Base-by-base conservation (phyloP, 2,797 vertebrate genomes). In the Onychomys torridus region DNA sequence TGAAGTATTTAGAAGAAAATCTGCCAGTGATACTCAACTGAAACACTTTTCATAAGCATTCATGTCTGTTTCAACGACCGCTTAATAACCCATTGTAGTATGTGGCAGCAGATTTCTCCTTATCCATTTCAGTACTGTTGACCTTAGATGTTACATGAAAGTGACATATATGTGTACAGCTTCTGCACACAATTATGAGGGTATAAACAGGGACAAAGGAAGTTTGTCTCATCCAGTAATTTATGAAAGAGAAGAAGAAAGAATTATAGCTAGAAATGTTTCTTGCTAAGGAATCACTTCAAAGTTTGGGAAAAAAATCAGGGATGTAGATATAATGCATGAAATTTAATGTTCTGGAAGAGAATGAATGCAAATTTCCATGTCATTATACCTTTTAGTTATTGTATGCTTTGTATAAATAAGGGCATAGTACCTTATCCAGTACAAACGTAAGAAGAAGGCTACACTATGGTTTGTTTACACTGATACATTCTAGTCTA, bases 1-100 rank as follows among this genome's bases (percentile, higher is more conserved):
- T 87, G 32, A 23, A 69, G 84, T 87, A 94, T 55, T 63, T 87
- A 79, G 71, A 75, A 77, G 63, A 85, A 91, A 86, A 52, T 71
- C 34, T 71, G 1, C 46, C 52, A 85, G 7, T 34, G 52, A 23
- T 71, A 16, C 46, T 91, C 85, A 40, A 57, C 13, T 87, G 14
- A 63, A 29, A 25, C 63, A 59, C 40, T 23, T 63, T 91, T 83
- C 55, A 37, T 16, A n/a, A 46, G 25, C 37, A 40, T 32, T 65
- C 86, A 75, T 61, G 17, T 57, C 17, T 76, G 25, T 29, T 76
- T 43, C 21, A 73, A 43, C 6, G 6, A 65, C n/a, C 2, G 8
- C 73, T 83, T 77, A 40, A 11, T 83, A 29, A 84, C 19, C 71
- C 25, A 13, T 86, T n/a, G 84, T 78, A 34, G 57, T n/a, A 14